Evolutionary conservation across 2,113 vertebrate genomes (phyloP).

Genomic region (Entomyzon cyanotis): DNA sequence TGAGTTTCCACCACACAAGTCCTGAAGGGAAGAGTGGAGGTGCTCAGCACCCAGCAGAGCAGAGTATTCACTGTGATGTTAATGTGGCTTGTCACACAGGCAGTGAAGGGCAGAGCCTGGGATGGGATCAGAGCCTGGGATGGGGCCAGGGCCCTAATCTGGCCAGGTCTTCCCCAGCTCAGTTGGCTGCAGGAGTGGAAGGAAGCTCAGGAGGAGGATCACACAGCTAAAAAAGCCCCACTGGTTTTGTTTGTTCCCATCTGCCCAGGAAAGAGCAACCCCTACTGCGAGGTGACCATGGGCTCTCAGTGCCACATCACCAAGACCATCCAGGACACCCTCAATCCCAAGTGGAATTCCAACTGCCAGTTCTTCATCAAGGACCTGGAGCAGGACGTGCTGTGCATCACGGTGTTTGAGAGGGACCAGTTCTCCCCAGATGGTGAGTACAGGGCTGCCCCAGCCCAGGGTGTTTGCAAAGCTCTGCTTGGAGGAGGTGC

Average conservation of each 20-base stretch:
- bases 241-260: background rate
- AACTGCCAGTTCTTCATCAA: conserved; percentile 99
- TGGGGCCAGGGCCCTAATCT: background rate
- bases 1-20: background rate
- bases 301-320: conserved; percentile 99
- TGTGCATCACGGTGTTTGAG: conserved; percentile 97
- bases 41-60: background rate
- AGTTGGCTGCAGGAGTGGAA: background rate
- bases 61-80: background rate
- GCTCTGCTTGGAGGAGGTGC: background rate
- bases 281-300: conserved; percentile 98
- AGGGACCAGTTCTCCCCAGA: conserved; percentile 98
- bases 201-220: background rate
- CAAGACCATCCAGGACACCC: conserved; percentile 95
- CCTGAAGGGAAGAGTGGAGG: background rate
- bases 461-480: background rate
- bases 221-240: background rate
- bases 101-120: background rate
- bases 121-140: background rate
- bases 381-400: conserved; percentile 97
- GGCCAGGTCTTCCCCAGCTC: background rate
- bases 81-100: too few relatives aligned
- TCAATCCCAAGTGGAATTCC: conserved; percentile 98
- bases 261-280: conserved; percentile 92
- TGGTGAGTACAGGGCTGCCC: conserved; percentile 71